Conservation (phyloP, 2,113 vertebrate species). For the Oncorhynchus kisutch region DNA sequence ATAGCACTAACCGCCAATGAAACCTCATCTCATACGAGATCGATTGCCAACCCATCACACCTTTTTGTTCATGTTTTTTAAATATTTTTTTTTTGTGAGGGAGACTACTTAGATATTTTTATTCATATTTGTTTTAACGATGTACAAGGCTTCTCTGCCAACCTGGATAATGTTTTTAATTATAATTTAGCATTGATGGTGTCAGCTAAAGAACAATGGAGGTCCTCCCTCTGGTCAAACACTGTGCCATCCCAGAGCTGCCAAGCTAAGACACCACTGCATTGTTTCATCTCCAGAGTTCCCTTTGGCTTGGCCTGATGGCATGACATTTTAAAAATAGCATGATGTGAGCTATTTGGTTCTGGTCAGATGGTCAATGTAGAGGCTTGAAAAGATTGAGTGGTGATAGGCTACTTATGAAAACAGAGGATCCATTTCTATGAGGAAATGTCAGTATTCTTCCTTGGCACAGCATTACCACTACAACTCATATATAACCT, state of each 20-base stretch:
- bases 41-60: constrained; percentile 49
- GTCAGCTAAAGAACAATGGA: constrained; percentile 56
- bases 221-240: constrained; percentile 67
- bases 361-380: constrained; percentile 57
- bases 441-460: constrained; percentile 98
- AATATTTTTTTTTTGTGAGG: constrained; percentile 35
- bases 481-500: constrained; percentile 95
- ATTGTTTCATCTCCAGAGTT: constrained; percentile 45
- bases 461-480: constrained; percentile 89
- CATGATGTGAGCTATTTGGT: constrained; percentile 38
- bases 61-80: constrained; percentile 36
- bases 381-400: constrained; percentile 44
- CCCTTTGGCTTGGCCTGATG: constrained; percentile 33
- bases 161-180: constrained; percentile 42
- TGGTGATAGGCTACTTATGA: constrained; percentile 57
- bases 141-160: constrained; percentile 29
- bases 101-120: constrained; percentile 36
- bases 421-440: constrained; percentile 80
- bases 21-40: constrained; percentile 37
- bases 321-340: constrained; percentile 40
- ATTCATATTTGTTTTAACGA: constrained; percentile 34
- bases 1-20: constrained; percentile 20
- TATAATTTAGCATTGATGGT: constrained; percentile 43
- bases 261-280: constrained; percentile 61
- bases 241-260: constrained; percentile 75